phyloP scores from a whole-genome alignment of 1,140 invertebrate genomes.

The Trissolcus basalis region DNA sequence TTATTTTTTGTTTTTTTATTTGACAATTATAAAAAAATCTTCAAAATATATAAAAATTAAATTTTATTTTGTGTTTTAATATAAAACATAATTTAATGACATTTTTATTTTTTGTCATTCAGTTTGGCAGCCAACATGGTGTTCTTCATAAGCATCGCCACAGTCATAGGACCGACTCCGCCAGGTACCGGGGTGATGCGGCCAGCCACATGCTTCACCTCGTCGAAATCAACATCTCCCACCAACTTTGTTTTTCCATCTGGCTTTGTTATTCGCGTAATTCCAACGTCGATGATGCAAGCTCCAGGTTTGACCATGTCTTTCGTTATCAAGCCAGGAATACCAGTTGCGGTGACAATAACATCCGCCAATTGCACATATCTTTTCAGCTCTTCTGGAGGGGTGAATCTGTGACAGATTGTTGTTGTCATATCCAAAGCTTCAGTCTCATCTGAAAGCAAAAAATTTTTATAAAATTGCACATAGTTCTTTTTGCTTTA shows the following conservation, averaged over 20 bases:
- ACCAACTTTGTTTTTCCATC: slow-evolving; percentile 85
- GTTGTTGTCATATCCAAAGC: slow-evolving; percentile 90
- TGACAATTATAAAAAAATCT: too few species aligned
- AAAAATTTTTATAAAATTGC: slow-evolving; percentile 10
- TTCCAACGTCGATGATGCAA: slow-evolving; percentile 91
- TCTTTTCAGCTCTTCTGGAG: slow-evolving; percentile 82
- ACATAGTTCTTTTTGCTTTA: too few species aligned
- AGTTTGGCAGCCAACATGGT: slow-evolving; percentile 83
- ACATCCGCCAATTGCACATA: slow-evolving; percentile 87
- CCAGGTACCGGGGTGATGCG: slow-evolving; percentile 90
- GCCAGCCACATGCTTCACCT: slow-evolving; percentile 85
- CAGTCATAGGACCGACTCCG: slow-evolving; percentile 93
- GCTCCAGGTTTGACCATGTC: slow-evolving; percentile 94
- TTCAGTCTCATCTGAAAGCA: slow-evolving; percentile 75
- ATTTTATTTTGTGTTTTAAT: too few species aligned
- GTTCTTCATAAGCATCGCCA: slow-evolving; percentile 92
- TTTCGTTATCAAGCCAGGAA: slow-evolving; percentile 86
- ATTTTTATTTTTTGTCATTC: slow-evolving; percentile 17
- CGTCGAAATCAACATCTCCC: slow-evolving; percentile 92
- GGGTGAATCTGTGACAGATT: slow-evolving; percentile 91
- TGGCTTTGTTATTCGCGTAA: slow-evolving; percentile 82
- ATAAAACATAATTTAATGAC: background rate
- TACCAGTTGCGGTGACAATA: slow-evolving; percentile 86
- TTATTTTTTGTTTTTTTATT: too few species aligned
- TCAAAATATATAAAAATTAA: too few species aligned